Percentiles rank a stretch among this genome's conserved stretches.
Evolutionary conservation across 2,113 vertebrate species (phyloP).

Genomic region (Pygoscelis adeliae): DNA sequence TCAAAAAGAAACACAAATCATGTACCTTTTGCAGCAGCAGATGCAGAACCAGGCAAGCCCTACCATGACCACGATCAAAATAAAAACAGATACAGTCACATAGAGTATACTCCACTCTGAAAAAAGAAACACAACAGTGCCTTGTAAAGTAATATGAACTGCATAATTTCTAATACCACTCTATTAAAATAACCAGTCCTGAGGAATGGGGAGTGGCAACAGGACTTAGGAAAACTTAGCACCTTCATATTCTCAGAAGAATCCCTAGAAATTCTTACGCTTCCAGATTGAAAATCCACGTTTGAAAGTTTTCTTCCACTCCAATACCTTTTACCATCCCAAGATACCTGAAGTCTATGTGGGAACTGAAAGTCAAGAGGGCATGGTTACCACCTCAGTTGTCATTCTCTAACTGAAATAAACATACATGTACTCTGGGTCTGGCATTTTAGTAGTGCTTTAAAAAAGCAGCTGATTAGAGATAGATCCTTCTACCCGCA

Average conservation of each 20-base stretch:
- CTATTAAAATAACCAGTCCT: background rate
- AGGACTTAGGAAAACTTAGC: background rate
- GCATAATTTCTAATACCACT: background rate
- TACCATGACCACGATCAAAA: conserved; percentile 74
- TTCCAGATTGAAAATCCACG: background rate
- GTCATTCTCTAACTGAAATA: background rate
- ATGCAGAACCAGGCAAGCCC: conserved; percentile 81
- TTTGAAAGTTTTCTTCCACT: background rate
- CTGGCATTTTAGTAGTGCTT: background rate
- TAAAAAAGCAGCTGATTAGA: background rate
- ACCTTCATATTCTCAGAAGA: background rate
- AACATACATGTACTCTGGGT: background rate
- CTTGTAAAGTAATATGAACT: background rate
- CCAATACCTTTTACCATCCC: background rate
- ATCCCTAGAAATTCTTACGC: background rate
- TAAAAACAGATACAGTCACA: conserved; percentile 77
- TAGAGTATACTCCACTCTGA: conserved; percentile 92
- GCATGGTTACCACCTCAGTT: background rate
- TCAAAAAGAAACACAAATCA: background rate
- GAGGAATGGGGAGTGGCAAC: background rate
- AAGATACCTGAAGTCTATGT: background rate
- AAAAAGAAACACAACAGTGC: background rate
- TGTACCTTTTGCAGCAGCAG: conserved; percentile 89
- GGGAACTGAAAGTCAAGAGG: background rate
- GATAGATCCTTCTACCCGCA: rapidly evolving